Evolutionary conservation across 2,113 vertebrate species (phyloP), one percentile per base, ranked within the genome.

Genomic region (Lichenostomus cassidix): DNA sequence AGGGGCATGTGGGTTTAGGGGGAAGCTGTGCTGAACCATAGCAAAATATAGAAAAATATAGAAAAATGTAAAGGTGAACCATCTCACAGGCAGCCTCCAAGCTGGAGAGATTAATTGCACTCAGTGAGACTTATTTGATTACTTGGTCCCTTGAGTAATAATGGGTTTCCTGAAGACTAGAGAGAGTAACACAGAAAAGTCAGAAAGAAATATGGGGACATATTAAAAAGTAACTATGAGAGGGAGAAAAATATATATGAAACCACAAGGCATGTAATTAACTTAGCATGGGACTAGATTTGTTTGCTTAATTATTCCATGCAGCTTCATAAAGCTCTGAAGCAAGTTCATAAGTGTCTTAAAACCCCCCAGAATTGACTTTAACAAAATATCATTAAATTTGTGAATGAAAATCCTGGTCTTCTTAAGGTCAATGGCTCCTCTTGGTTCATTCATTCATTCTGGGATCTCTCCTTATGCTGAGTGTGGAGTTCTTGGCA

Each of bases 241-340:
- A 95, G 74, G 49, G 64, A 91, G 80, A 62, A 92, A 95, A 95
- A 84, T 82, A 76, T 27, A 76, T 89, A 87, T 39, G 87, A 94
- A 95, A 94, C 96, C 94, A 95, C 95, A 79, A 95, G 81, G 89
- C 89, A 89, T 67, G 46, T 84, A 91, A 97, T 95, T 97, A 95
- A 89, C 95, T 73, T 97, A 89, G 70, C 65, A 69, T 89, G 77
- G 41, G 83, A 89, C 87, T 94, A 76, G 93, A 95, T 96, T 97
- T 95, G 91, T 95, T 96, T 97, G 81, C 81, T 69, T 92, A 96
- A 96, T 97, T 97, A 94, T 94, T 95, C 77, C 62, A 78, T 82
- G 77, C 62, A 92, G 87, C 69, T 96, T 76, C 83, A 91, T 94
- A 92, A 87, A 94, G 46, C 86, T 92, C 87, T 69, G 83, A 89